Evolutionary conservation across 2,888 invertebrate species (phyloP).

Genomic region (Drosophila yooni): DNA sequence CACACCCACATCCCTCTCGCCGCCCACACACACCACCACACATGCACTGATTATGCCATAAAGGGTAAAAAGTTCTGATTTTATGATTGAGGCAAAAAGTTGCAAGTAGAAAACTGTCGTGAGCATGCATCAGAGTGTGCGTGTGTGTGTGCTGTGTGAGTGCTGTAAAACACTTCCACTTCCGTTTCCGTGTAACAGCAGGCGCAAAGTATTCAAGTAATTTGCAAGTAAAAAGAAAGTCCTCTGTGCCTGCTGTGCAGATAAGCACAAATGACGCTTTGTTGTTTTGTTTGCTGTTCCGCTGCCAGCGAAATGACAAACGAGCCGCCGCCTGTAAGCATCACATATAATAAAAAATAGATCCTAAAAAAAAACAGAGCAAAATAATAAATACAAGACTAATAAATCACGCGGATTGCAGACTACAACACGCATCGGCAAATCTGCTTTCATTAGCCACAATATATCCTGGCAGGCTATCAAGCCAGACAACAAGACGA

Average conservation of each 20-base stretch:
- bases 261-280: slow-evolving; percentile 64
- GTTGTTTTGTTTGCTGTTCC: slow-evolving; percentile 44
- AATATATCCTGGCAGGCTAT: slow-evolving; percentile 33
- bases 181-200: slow-evolving; percentile 66
- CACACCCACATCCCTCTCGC: neutral
- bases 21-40: slow-evolving; percentile 14
- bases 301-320: slow-evolving; percentile 62
- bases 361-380: slow-evolving; percentile 1
- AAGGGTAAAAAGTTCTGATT: slow-evolving; percentile 79
- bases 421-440: slow-evolving; percentile 11
- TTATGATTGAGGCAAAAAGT: slow-evolving; percentile 74
- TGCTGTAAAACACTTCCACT: slow-evolving; percentile 69
- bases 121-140: slow-evolving; percentile 5
- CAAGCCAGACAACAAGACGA: slow-evolving; percentile 13
- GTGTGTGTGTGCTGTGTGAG: slow-evolving; percentile 31
- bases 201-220: slow-evolving; percentile 77
- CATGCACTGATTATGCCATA: slow-evolving; percentile 72
- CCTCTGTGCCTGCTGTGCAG: slow-evolving; percentile 63
- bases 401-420: slow-evolving; percentile 66
- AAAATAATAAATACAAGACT: slow-evolving; percentile 48
- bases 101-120: slow-evolving; percentile 45
- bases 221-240: slow-evolving; percentile 64
- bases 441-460: slow-evolving; percentile 53
- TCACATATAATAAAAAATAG: slow-evolving; percentile 38
- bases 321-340: slow-evolving; percentile 56